Evolutionary conservation across 2,888 invertebrate species (phyloP), one percentile per base, ranked within the genome.

Genomic region (Omphaloscelis lunosa): DNA sequence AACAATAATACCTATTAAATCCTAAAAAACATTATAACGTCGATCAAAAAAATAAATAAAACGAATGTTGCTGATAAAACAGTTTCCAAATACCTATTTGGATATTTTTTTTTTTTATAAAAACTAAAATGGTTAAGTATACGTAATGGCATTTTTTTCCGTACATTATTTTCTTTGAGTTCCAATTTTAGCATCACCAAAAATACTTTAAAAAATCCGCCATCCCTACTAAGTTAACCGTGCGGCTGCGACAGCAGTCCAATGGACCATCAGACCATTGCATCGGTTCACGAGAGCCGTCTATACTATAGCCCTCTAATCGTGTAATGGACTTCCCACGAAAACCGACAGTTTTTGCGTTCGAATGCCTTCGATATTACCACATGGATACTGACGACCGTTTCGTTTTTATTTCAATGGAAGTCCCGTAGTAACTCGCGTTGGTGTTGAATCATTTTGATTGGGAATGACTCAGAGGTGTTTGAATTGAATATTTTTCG

Each of bases 261-360:
- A 53, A 23, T 53, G 51, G 77, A 82, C 82, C 81, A 79, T 65
- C 20, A 1, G 68, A 77, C 79, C 84, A 75, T 65, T 39, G 39
- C 71, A 58, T 53, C 77, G 53, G 29, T n/a, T 20, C 56, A 48
- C 27, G 15, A 53, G 79, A 82, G 80, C 62, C 59, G 68, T 69
- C 86, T 23, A 6, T 51, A 53, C n/a, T 27, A 77, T 9, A 39
- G 27, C 27, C 59, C 20, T 61, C 0, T 92, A 93, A 92, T 93
- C 91, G 89, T 84, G 88, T 94, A 93, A 94, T 94, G 90, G 92
- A 92, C 93, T 94, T 94, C 93, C 93, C 93, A 93, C 93, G 92
- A 93, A 91, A 88, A 77, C 86, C 79, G 83, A 81, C 86, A 90
- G 85, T 94, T 94, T 94, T 93, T 93, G 87, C 90, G 71, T 73